A percentile compares a stretch with the other conserved stretches of the same genome.
Evolutionary conservation across 2,797 vertebrate species (phyloP).

Genomic region (Picus viridis): DNA sequence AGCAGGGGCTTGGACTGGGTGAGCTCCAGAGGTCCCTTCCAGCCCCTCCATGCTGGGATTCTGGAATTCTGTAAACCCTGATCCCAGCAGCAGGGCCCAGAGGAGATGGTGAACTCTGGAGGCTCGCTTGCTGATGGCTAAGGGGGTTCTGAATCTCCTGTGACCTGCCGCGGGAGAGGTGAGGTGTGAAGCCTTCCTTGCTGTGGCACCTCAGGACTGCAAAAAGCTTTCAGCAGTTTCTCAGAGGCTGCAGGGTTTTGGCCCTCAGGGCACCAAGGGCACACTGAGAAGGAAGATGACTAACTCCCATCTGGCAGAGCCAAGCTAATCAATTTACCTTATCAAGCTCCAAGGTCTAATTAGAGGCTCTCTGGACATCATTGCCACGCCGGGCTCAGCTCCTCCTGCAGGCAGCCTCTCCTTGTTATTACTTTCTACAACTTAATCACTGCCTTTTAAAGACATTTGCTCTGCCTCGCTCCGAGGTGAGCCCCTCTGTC

Average conservation of each 20-base stretch:
- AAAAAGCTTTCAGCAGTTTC: not conserved
- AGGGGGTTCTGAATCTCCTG: accelerated
- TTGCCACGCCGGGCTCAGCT: constrained; percentile 1
- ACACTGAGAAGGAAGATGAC: not conserved
- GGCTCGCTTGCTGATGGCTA: accelerated
- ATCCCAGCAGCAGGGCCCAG: not conserved
- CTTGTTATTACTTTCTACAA: constrained; percentile 65
- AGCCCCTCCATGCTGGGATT: too few relatives aligned
- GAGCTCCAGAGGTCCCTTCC: too few relatives aligned
- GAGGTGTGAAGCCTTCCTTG: accelerated
- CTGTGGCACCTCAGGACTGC: not conserved
- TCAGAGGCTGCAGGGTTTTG: not conserved
- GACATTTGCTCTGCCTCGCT: constrained; percentile 61
- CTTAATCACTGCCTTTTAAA: constrained; percentile 73
- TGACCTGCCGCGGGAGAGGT: not conserved
- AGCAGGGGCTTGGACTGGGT: too few relatives aligned
- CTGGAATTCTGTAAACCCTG: too few relatives aligned
- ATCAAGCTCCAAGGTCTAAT: not conserved
- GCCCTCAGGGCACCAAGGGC: accelerated
- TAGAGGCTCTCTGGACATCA: not conserved
- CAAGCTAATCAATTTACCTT: constrained; percentile 3
- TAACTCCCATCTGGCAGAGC: not conserved
- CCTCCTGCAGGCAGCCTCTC: not conserved
- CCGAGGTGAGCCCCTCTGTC: constrained; percentile 70
- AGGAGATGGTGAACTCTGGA: not conserved